These are phyloP conservation scores for Melozone crissalis DNA, from an alignment of 2,113 vertebrate genomes.

Conservation along the genomic window DNA sequence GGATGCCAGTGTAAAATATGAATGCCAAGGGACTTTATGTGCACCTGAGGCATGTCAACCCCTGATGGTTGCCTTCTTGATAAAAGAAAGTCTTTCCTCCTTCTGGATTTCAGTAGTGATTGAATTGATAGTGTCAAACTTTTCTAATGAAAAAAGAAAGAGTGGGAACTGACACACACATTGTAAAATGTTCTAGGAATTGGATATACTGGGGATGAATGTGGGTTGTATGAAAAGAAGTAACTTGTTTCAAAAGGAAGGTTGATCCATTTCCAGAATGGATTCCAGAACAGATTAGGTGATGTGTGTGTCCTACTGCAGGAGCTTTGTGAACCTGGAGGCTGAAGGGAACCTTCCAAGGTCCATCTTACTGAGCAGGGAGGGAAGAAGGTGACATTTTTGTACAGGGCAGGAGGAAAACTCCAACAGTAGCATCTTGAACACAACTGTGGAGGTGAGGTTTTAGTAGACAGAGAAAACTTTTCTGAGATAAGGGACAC, in stretches of 20 bases:
- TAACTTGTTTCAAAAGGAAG: background rate
- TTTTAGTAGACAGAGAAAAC: background rate
- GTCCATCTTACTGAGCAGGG: background rate
- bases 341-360: background rate
- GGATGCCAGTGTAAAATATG: background rate
- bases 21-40: background rate
- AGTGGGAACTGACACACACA: background rate
- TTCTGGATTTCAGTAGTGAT: background rate
- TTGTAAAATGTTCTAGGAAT: background rate
- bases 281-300: background rate
- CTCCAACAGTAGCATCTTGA: background rate
- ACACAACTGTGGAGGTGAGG: background rate
- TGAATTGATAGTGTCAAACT: background rate
- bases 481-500: background rate
- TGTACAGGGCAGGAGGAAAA: background rate
- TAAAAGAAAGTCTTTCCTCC: background rate
- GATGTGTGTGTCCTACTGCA: background rate
- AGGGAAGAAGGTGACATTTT: background rate
- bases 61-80: background rate
- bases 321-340: background rate
- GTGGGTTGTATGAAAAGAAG: background rate
- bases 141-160: background rate
- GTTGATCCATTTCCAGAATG: background rate
- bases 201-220: background rate
- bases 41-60: background rate